Conservation (phyloP, 2,888 invertebrate species). For the Cancer borealis region DNA sequence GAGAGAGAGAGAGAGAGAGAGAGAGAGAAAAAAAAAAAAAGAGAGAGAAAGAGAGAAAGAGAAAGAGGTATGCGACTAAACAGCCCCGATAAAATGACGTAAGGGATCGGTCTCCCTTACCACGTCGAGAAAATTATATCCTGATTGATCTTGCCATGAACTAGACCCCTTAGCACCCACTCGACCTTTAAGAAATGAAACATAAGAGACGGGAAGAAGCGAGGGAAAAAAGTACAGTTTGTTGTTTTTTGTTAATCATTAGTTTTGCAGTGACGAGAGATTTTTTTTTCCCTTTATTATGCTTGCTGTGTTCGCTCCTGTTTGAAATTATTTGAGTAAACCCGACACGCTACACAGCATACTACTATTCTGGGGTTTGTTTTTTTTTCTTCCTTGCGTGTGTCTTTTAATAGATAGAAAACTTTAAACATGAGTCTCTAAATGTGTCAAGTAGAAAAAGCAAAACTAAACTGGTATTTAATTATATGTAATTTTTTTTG, state of each 20-base stretch:
- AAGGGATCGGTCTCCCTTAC: too few species aligned
- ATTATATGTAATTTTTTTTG: not conserved
- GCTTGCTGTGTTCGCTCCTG: not conserved
- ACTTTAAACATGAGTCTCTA: not conserved
- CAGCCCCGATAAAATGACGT: too few species aligned
- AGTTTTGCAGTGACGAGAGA: not conserved
- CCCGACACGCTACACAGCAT: not conserved
- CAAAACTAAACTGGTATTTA: not conserved
- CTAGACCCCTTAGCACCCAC: too few species aligned
- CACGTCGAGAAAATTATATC: too few species aligned
- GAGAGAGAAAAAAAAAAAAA: not conserved
- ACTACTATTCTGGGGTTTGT: too few species aligned
- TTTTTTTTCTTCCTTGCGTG: not conserved
- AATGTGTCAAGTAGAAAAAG: not conserved
- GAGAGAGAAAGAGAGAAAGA: not conserved
- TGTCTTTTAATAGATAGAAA: not conserved
- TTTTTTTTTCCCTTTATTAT: not conserved
- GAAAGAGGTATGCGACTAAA: not conserved
- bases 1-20: constrained; percentile 21
- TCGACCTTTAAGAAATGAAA: too few species aligned
- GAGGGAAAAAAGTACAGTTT: not conserved
- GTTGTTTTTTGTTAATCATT: not conserved
- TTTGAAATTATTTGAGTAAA: not conserved
- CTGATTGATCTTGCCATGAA: too few species aligned
- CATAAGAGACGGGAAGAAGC: not conserved